Evolutionary conservation across 2,888 invertebrate species (phyloP), one percentile per base, ranked within the genome.

Genomic region (Magallana nippona): DNA sequence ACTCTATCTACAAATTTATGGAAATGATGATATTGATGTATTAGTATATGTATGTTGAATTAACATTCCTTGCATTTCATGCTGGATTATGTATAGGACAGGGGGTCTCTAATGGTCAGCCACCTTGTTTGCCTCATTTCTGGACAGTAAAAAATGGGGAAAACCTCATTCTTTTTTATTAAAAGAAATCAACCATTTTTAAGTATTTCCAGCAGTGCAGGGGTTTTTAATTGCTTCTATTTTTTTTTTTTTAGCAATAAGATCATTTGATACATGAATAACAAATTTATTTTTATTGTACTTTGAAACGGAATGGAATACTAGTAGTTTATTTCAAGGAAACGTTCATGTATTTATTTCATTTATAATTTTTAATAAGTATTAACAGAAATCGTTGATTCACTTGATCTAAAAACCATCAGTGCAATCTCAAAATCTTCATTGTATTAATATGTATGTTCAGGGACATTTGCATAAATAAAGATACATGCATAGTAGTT

Each of bases 1-100:
- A 92, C 92, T 10, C 87, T 92, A 62, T 92, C 92, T 19, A 92
- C 89, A 81, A 92, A 91, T 82, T 87, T 92, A 27, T 92, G 92
- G 92, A 91, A 92, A 89, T 92, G 90, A 91, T 88, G 82, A 79
- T 82, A 10, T n/a, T 84, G 71, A 78, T 17, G 17, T 55, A 19
- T 57, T 57, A 77, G 80, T 56, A 77, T 55, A 55, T 55, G 80
- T 56, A 77, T 60, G 32, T n/a, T 82, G 55, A 27, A 78, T 71
- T 78, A 78, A 82, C 62, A 82, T 82, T 82, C 82, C 82, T 57
- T 19, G 56, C 56, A 5, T 80, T 44, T 44, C 19, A 71, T 1
- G 71, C 71, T 71, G 71, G 71, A 71, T 32, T 32, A 13, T 71
- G 71, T 71, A 32, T 71, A 71, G 71, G 71, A 19, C 19, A 27